A percentile compares a stretch with the other conserved stretches of the same genome.
Conservation (phyloP, 2,113 vertebrate species). For the Nothoprocta perdicaria region DNA sequence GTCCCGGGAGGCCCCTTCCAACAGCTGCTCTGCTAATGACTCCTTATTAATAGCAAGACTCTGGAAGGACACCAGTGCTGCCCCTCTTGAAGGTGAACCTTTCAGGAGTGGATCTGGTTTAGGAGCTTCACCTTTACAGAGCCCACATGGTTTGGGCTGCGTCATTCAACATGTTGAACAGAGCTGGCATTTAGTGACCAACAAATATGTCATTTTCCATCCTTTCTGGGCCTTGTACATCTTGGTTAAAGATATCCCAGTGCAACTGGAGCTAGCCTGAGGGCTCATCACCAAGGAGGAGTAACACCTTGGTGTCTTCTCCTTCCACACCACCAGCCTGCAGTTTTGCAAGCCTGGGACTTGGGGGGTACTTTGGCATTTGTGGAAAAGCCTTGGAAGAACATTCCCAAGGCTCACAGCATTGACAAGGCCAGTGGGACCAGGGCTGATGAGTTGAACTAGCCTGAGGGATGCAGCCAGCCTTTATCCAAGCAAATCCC, state of each 20-base stretch:
- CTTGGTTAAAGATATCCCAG: accelerated
- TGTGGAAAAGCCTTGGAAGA: neutral
- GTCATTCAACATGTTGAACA: accelerated
- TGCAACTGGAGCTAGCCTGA: neutral
- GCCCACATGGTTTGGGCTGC: neutral
- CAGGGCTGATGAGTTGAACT: neutral
- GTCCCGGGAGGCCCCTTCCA: neutral
- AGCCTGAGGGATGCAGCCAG: neutral
- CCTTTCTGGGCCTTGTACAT: neutral
- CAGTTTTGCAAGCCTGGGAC: neutral
- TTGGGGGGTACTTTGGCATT: neutral
- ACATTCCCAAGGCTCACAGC: neutral
- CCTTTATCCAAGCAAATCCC: neutral
- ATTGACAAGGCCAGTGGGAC: neutral
- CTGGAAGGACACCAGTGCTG: neutral
- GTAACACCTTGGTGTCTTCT: neutral
- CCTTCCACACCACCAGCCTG: neutral
- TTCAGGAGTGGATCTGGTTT: neutral
- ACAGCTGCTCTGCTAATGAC: neutral
- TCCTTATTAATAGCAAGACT: neutral
- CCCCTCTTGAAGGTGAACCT: neutral
- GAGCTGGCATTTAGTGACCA: neutral
- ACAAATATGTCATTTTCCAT: neutral
- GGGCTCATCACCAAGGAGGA: neutral
- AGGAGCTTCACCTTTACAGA: neutral